These are phyloP conservation scores for Aurelia aurita complex sp. Pacific DNA, from an alignment of 30 jellyfish, hydroid and myxozoan genomes.

Conservation along the genomic window DNA sequence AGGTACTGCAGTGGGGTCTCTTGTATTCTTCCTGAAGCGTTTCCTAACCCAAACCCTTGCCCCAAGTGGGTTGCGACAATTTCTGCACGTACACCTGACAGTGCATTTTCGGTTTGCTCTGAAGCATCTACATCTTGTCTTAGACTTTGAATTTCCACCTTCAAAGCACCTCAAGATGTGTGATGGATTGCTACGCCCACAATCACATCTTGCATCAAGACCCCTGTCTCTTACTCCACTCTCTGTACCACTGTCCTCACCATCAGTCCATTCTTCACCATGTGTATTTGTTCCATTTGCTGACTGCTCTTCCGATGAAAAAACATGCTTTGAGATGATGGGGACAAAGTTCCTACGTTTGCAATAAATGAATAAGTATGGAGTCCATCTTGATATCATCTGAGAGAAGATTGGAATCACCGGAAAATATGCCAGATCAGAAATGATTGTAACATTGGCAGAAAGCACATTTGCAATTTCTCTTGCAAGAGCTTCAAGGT, in stretches of 20 bases:
- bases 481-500: slow-evolving; percentile 71
- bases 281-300: no score
- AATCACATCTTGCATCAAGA: slow-evolving; percentile 65
- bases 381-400: slow-evolving; percentile 56
- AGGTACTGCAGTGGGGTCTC: neutral
- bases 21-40: neutral
- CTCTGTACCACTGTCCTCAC: neutral
- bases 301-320: slow-evolving; percentile 3
- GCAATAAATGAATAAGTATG: slow-evolving; percentile 62
- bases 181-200: slow-evolving; percentile 94
- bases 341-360: slow-evolving; percentile 72
- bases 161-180: slow-evolving; percentile 77
- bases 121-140: slow-evolving; percentile 83
- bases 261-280: slow-evolving; percentile 11
- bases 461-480: slow-evolving; percentile 67
- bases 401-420: slow-evolving; percentile 86
- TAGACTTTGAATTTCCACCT: slow-evolving; percentile 73
- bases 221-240: neutral
- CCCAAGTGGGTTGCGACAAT: slow-evolving; percentile 88
- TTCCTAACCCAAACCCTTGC: slow-evolving; percentile 59
- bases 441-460: slow-evolving; percentile 63
- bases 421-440: slow-evolving; percentile 75
- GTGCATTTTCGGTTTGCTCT: slow-evolving; percentile 83
- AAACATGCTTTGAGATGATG: slow-evolving; percentile 46
- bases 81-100: slow-evolving; percentile 76